Evolutionary conservation across 92 coral and sea anemone genomes (phyloP), one percentile per base, ranked within the genome.

Genomic region (Actinernus sp.): DNA sequence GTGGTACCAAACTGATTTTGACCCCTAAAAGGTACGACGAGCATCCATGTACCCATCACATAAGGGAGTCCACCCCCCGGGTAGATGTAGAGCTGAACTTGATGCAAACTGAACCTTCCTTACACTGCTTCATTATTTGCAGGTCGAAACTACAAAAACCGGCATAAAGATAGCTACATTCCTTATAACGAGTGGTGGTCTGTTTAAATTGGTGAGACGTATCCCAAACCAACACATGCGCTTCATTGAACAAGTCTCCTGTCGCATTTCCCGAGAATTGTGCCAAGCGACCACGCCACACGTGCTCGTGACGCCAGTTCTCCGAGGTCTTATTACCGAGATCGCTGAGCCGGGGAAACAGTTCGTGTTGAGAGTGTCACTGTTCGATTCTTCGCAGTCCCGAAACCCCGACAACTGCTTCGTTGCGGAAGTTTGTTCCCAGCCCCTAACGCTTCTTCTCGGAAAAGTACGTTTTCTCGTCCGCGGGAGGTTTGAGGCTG

Each of bases 281-380:
- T 71, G 86, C 60, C 62, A 20, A 20, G 28, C 55, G 14, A 77
- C 66, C 22, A 47, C 73, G n/a, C 76, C 61, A 31, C 69, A 59
- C 31, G 48, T 74, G 49, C 62, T 90, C 49, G 92, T 90, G n/a
- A 80, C 97, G 33, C 22, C 79, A 51, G 46, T 65, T 21, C 80
- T 90, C 11, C 71, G 82, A 65, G 92, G 88, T 4, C 67, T 85
- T 41, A 48, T 90, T 33, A 90, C 92, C 11, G 77, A 76, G 45
- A 71, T 90, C 17, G 97, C 86, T 20, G 97, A 90, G 70, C 97
- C 97, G 28, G 97, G 97, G 18, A 90, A 90, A 48, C 97, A 90
- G 67, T 90, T 90, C 68, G 89, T 90, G 11, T 61, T 90, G 32
- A 79, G 92, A 51, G 73, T 90, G 29, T 86, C 92, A 33, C 64